A percentile compares a stretch with the other conserved stretches of the same genome.
phyloP scores from a whole-genome alignment of 2,888 invertebrate genomes.

The Seira ritae region DNA sequence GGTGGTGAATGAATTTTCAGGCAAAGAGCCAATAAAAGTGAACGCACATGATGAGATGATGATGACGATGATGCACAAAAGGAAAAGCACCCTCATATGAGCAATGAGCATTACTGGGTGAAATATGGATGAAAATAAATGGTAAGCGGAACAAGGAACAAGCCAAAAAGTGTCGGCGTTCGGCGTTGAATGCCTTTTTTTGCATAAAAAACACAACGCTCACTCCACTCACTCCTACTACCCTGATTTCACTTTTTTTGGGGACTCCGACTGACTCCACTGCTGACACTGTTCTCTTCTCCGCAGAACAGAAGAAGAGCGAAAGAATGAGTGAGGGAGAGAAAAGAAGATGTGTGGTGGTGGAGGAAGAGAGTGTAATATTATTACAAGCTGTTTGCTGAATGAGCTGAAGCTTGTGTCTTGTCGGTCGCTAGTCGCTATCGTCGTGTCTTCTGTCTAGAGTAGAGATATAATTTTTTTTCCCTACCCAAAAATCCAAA shows the following conservation, averaged over 20 bases:
- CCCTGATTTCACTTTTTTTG: background rate
- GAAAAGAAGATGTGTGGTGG: background rate
- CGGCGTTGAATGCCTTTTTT: constrained; percentile 16
- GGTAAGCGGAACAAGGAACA: background rate
- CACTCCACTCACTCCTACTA: no score
- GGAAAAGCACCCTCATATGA: constrained; percentile 37
- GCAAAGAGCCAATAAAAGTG: constrained; percentile 25
- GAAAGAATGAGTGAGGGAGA: constrained; percentile 1
- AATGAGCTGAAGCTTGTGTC: constrained; percentile 25
- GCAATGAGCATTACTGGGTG: constrained; percentile 25
- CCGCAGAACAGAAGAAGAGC: no score
- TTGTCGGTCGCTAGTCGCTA: no score
- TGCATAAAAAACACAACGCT: constrained; percentile 41
- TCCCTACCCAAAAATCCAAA: constrained; percentile 3
- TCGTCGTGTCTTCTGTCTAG: constrained; percentile 13
- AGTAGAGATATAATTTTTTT: constrained; percentile 4
- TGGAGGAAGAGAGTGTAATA: constrained; percentile 13
- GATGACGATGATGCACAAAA: constrained; percentile 42
- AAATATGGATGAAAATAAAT: constrained; percentile 25
- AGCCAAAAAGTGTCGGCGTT: constrained; percentile 15
- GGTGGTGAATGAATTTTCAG: constrained; percentile 8
- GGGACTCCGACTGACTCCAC: background rate
- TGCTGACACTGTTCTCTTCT: background rate
- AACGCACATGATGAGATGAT: constrained; percentile 34
- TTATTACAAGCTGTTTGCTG: constrained; percentile 22